A percentile compares a stretch with the other conserved stretches of the same genome.
phyloP scores from a whole-genome alignment of 1,140 invertebrate species.

The Limonius californicus region DNA sequence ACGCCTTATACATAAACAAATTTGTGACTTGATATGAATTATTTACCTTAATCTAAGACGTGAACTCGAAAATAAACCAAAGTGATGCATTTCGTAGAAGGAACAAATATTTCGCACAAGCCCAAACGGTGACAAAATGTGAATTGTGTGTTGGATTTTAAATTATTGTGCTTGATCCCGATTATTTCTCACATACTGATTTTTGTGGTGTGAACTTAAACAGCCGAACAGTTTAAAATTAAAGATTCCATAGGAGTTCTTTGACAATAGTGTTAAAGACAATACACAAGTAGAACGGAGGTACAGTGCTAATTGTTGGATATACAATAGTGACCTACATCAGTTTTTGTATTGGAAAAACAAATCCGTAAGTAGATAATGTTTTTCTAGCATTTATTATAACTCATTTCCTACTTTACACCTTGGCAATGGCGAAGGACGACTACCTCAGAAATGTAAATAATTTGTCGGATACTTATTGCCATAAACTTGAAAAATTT shows the following conservation, averaged over 20 bases:
- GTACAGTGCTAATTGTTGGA: conserved; percentile 18
- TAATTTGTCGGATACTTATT: background rate
- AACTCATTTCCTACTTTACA: background rate
- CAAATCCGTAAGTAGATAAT: conserved; percentile 9
- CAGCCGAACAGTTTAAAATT: background rate
- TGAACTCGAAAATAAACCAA: background rate
- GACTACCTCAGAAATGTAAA: background rate
- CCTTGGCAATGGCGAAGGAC: conserved; percentile 11
- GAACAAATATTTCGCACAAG: conserved; percentile 25
- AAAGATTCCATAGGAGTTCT: background rate
- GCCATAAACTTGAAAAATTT: background rate
- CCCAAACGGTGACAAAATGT: conserved; percentile 29
- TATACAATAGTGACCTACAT: conserved; percentile 15
- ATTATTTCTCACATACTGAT: too few relatives aligned
- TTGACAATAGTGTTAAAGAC: background rate
- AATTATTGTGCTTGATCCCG: too few relatives aligned
- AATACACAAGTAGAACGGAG: conserved; percentile 10
- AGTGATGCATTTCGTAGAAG: conserved; percentile 29
- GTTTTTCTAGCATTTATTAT: background rate
- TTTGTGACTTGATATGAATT: background rate
- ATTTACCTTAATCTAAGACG: background rate
- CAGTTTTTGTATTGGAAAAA: conserved; percentile 3
- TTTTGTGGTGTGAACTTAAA: background rate
- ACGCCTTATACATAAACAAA: background rate
- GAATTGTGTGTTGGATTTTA: background rate